Conservation (phyloP, 2,888 invertebrate species). For the Dryobota labecula region DNA sequence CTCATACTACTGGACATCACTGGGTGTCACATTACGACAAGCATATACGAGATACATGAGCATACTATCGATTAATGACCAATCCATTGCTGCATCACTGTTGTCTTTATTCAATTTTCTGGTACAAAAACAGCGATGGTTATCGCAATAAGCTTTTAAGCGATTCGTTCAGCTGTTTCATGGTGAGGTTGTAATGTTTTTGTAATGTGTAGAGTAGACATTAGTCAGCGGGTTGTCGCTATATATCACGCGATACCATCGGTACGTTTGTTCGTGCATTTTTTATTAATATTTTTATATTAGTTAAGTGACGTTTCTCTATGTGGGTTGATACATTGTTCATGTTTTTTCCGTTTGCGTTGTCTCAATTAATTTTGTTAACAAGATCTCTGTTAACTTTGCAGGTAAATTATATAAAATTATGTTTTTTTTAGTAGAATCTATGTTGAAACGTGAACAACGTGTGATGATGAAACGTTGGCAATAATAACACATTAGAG, state of each 20-base stretch:
- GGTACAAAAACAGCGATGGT: conserved; percentile 37
- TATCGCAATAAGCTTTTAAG: conserved; percentile 32
- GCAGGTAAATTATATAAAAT: conserved; percentile 24
- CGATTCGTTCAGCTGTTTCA: conserved; percentile 20
- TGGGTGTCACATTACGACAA: conserved; percentile 61
- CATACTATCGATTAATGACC: not conserved
- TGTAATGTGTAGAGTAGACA: conserved; percentile 65
- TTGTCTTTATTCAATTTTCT: not conserved
- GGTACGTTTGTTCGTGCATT: conserved; percentile 66
- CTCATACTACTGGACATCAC: conserved; percentile 68
- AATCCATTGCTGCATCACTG: conserved; percentile 43
- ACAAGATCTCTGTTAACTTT: conserved; percentile 38
- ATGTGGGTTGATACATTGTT: conserved; percentile 59
- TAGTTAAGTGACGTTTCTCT: conserved; percentile 67
- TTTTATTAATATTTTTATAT: conserved; percentile 74
- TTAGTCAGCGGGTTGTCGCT: conserved; percentile 72
- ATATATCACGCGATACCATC: conserved; percentile 76
- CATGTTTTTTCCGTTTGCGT: conserved; percentile 49
- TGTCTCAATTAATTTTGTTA: conserved; percentile 60
- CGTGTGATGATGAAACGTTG: conserved; percentile 1
- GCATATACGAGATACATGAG: conserved; percentile 14
- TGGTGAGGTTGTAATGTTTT: conserved; percentile 56
- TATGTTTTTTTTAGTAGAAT: conserved; percentile 6
- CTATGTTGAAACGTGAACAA: not conserved
- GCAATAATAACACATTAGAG: not conserved